Percentiles rank a stretch among this genome's conserved stretches.
Conservation (phyloP, 2,113 vertebrate species). For the Telmatochromis sp. region DNA sequence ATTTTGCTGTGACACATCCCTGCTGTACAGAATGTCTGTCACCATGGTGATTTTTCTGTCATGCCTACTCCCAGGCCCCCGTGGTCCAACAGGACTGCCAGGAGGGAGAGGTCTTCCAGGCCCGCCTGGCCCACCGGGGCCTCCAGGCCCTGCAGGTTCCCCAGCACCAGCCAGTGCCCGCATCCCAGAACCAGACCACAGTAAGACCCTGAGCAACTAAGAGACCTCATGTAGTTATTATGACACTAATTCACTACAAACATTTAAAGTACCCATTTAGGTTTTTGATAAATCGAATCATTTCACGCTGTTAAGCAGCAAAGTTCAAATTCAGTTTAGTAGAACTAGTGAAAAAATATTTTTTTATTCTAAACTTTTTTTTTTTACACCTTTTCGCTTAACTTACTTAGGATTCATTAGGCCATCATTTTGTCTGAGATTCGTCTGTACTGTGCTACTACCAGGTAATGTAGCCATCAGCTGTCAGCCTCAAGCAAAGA, state of each 20-base stretch:
- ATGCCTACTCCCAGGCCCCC: constrained; percentile 61
- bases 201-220: constrained; percentile 39
- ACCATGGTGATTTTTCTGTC: neutral
- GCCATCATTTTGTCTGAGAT: neutral
- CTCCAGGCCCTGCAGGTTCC: constrained; percentile 38
- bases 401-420: neutral
- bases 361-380: neutral
- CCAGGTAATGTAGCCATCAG: neutral
- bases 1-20: neutral
- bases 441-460: neutral
- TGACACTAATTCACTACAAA: neutral
- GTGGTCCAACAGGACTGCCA: constrained; percentile 78
- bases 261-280: neutral
- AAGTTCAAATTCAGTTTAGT: neutral
- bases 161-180: constrained; percentile 52
- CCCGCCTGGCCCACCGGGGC: constrained; percentile 71
- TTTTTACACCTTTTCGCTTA: neutral
- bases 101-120: constrained; percentile 83
- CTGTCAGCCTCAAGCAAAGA: neutral
- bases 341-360: neutral
- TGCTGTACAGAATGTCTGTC: neutral
- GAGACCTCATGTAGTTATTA: neutral
- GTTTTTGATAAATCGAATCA: neutral
- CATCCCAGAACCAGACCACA: constrained; percentile 56
- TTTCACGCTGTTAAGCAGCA: neutral